Base-by-base conservation (phyloP, 1,140 invertebrate species). In the Heterodera schachtii region DNA sequence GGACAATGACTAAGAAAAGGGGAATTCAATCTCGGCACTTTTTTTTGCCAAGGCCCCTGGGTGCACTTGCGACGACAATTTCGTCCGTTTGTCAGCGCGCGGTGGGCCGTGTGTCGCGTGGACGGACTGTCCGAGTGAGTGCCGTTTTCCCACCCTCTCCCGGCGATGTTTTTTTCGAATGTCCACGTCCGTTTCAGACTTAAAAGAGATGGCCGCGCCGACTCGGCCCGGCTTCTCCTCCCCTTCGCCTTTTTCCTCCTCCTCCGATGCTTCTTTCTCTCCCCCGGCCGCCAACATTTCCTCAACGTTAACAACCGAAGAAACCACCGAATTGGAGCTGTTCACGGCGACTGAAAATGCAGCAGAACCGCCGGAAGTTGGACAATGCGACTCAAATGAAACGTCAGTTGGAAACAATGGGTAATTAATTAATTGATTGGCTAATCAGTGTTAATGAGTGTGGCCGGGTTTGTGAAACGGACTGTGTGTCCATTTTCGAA, bases 61-160 rank as follows among this genome's bases (percentile, higher is more conserved):
- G n/a, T 89, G 88, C 73, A 90, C 87, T 43, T 89, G 88, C 81
- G 84, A 83, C 9, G 89, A 90, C 52, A 89, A 90, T 70, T 90
- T 86, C 74, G 88, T 89, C 11, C 41, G 88, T 47, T 78, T 46
- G 13, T 13, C 77, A 21, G 60, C 31, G 19, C 66, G 77, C 16
- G 83, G 88, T 64, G 88, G 88, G 9, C 7, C 84, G 74, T 89
- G 88, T 64, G 85, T 90, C 78, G 82, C 82, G 52, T 89, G 88
- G 88, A 81, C 81, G 19, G 82, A 89, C 60, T 89, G 88, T 79
- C 88, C 88, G 49, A 83, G 86, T 86, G 57, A 52, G 76, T 80
- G 71, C 21, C 9, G 78, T 73, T 21, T 46, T 11, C 21, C 44
- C 47, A 43, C 11, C 67, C 44, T 3, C 41, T 49, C n/a, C 46